Percentiles rank a stretch among this genome's conserved stretches.
Conservation (phyloP, 2,113 vertebrate species). For the Casuarius casuarius region DNA sequence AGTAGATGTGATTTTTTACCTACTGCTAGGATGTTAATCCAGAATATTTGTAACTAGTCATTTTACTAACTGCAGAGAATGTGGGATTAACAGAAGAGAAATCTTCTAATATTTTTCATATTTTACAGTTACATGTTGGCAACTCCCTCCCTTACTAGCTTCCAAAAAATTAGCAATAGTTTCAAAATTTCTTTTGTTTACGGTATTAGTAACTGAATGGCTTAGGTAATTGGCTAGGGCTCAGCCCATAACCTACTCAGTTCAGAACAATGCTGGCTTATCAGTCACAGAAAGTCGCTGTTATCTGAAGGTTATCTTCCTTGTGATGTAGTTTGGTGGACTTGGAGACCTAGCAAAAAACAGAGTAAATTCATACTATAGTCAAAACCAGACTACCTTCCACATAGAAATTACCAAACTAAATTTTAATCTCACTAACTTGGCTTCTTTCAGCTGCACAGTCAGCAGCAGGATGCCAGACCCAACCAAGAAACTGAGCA, state of each 20-base stretch:
- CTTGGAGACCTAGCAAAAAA: not conserved
- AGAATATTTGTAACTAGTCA: not conserved
- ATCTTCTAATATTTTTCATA: not conserved
- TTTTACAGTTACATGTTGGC: not conserved
- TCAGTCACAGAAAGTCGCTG: not conserved
- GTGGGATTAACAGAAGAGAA: not conserved
- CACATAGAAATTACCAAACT: not conserved
- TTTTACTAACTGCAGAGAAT: not conserved
- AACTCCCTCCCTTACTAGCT: not conserved
- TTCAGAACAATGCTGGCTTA: not conserved
- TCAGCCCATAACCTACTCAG: rapidly evolving
- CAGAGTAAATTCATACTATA: not conserved
- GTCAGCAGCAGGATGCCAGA: not conserved
- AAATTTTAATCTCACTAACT: not conserved
- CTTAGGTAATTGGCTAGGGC: not conserved
- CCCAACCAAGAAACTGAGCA: not conserved
- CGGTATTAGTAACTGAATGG: not conserved
- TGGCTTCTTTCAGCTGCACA: not conserved
- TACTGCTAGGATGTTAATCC: not conserved
- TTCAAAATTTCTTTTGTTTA: not conserved
- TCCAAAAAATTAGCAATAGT: not conserved
- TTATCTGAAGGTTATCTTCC: not conserved
- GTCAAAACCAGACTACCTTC: not conserved
- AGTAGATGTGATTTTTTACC: not conserved
- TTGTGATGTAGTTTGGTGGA: no score